Conservation (phyloP, 2,113 vertebrate species). For the Rhynchopsitta pachyrhyncha region DNA sequence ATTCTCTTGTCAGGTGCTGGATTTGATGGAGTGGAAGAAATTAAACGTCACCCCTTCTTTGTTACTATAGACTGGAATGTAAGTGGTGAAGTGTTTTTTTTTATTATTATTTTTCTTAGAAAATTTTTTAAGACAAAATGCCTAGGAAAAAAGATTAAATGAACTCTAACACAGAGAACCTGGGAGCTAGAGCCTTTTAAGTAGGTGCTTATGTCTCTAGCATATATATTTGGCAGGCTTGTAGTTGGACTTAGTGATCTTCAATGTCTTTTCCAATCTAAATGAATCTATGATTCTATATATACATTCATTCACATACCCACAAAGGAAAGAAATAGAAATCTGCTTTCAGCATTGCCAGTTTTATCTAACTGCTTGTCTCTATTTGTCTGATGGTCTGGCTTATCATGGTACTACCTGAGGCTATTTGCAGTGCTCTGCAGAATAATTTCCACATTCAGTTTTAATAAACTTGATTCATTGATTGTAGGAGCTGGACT, state of each 20-base stretch:
- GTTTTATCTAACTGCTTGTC: neutral
- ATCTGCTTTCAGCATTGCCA: neutral
- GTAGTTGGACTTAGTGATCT: neutral
- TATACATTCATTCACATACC: neutral
- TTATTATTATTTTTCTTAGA: neutral
- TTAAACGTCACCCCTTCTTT: slow-evolving; percentile 93
- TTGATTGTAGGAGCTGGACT: neutral
- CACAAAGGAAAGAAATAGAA: neutral
- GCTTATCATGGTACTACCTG: neutral
- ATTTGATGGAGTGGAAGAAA: slow-evolving; percentile 92
- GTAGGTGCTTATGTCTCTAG: neutral
- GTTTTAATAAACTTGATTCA: neutral
- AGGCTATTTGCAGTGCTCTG: neutral
- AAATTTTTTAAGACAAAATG: neutral
- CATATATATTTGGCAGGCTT: neutral
- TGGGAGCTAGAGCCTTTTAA: neutral
- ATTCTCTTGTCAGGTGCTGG: slow-evolving; percentile 84
- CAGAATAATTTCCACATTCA: neutral
- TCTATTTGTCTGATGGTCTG: neutral
- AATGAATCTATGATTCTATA: neutral
- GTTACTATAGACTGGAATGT: slow-evolving; percentile 92
- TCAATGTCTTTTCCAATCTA: neutral
- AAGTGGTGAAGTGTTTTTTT: slow-evolving; percentile 49
- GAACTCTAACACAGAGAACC: neutral
- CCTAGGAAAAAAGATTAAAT: neutral